Conservation (phyloP, 2,888 invertebrate species). For the Monopis laevigella region DNA sequence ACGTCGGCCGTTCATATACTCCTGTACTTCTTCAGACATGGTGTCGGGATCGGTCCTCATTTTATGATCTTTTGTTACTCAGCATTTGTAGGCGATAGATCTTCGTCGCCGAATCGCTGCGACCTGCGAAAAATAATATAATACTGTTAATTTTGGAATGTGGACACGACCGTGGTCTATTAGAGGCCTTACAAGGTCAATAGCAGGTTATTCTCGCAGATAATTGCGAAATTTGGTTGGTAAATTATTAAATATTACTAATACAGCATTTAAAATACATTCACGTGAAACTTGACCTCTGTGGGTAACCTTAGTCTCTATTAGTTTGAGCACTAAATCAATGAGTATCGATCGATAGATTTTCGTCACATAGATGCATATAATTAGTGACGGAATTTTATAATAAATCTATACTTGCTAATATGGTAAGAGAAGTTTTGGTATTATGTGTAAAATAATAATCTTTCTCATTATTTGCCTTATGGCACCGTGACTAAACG, state of each 20-base stretch:
- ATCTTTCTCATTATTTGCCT: no score
- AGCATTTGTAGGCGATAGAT: neutral
- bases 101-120: neutral
- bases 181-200: neutral
- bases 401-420: no score
- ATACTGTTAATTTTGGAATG: neutral
- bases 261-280: slow-evolving; percentile 7
- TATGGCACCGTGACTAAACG: no score
- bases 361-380: no score
- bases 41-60: slow-evolving; percentile 24
- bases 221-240: neutral
- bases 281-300: slow-evolving; percentile 10
- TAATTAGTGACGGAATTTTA: no score
- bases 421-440: no score
- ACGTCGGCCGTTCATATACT: slow-evolving; percentile 49
- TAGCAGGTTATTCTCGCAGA: neutral
- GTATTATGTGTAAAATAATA: no score
- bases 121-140: slow-evolving; percentile 6
- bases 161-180: no score
- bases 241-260: slow-evolving; percentile 11
- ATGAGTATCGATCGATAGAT: no score
- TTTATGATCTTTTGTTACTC: neutral
- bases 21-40: slow-evolving; percentile 41
- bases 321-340: slow-evolving; percentile 7
- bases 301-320: slow-evolving; percentile 1